Evolutionary conservation across 2,113 vertebrate genomes (phyloP), one percentile per base, ranked within the genome.

Genomic region (Lota lota): DNA sequence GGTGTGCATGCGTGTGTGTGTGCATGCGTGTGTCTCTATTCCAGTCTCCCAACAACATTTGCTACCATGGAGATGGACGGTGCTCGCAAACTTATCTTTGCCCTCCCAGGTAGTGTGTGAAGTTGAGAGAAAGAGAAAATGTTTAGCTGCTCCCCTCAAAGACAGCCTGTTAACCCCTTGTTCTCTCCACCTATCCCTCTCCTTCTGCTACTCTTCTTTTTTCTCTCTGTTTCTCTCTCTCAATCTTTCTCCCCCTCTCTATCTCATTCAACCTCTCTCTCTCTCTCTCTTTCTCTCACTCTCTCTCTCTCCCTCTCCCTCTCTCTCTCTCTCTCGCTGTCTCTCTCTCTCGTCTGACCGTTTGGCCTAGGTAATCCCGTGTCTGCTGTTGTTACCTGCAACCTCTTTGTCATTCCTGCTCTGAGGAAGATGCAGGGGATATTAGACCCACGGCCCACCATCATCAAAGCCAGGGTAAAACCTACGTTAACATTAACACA

Each of bases 371-470:
- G 97, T 85, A 99, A 99, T 82, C 97, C 97, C 65, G 97, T 99
- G 85, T 99, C 97, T 73, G 97, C 97, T 62, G 97, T 99, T 50
- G 97, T 99, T 86, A 99, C 97, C 85, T 99, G 97, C 93, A 99
- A 99, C 91, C 97, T 99, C 90, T 99, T 99, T 86, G 96, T 99
- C 86, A 98, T 99, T 89, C 97, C 97, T 68, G 97, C 97, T 77
- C 92, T 99, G 92, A 97, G 97, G 92, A 99, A 99, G 88, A 99
- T 99, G 97, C 97, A 99, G 88, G 97, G 97, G 80, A 99, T 99
- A 89, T 87, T 99, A 92, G 97, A 99, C 93, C 97, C 97, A 82
- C 94, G 97, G 75, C 97, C 97, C 76, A 99, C 97, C 79, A 99
- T 99, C 88, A 99, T 99, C 92, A 99, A 99, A 95, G 97, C 97